These are phyloP conservation scores for Zoanthus gigantus DNA, from an alignment of 92 coral and sea anemone species.

Conservation along the genomic window DNA sequence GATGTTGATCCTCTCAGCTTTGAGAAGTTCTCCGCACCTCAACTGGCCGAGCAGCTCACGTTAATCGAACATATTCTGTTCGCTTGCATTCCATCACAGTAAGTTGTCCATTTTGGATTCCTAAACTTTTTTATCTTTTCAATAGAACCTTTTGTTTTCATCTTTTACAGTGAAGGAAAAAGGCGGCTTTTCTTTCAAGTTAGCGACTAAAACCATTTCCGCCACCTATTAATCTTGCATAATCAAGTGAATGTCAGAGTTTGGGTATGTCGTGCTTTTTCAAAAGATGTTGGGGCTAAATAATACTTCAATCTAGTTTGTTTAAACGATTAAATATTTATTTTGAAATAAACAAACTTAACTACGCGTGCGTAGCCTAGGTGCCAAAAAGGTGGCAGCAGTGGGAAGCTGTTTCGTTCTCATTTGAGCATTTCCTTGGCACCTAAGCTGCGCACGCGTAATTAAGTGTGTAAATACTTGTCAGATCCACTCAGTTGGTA, in stretches of 20 bases:
- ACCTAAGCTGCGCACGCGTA: too few species aligned
- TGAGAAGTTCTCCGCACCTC: conserved; percentile 90
- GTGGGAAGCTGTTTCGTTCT: too few species aligned
- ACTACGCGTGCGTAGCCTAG: too few species aligned
- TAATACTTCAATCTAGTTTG: too few species aligned
- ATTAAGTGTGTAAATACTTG: too few species aligned
- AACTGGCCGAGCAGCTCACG: conserved; percentile 93
- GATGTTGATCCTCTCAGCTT: conserved; percentile 80
- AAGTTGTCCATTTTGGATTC: conserved; percentile 47
- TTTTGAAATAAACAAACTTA: too few species aligned
- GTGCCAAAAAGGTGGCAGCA: too few species aligned
- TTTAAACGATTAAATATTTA: too few species aligned
- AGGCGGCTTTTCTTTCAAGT: neutral
- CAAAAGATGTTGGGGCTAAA: neutral
- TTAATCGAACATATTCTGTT: conserved; percentile 85
- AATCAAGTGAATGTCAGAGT: neutral
- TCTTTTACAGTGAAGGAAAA: neutral
- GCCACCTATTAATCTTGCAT: neutral
- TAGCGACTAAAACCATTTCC: neutral
- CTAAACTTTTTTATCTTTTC: neutral
- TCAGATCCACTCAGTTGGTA: too few species aligned
- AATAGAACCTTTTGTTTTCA: neutral
- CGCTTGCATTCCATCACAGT: conserved; percentile 92
- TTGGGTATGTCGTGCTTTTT: neutral
- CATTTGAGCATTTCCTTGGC: too few species aligned